These are phyloP conservation scores for Rhopilema esculentum DNA, from an alignment of 30 jellyfish, hydroid and myxozoan species.

Conservation along the genomic window DNA sequence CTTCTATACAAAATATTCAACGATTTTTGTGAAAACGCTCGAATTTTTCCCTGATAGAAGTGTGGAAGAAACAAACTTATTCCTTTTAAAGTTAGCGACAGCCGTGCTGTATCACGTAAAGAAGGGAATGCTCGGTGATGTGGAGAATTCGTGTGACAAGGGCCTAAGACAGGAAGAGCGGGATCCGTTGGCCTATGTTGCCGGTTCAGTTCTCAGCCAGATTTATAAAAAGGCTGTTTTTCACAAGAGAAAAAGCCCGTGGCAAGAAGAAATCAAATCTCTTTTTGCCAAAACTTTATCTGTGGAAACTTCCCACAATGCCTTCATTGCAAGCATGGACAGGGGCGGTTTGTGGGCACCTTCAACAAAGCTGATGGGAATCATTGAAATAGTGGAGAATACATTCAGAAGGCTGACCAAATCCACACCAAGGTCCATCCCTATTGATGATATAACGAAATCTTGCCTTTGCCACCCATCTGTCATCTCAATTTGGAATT, in stretches of 20 bases:
- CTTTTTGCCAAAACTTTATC: slow-evolving; percentile 1
- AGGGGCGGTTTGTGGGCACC: slow-evolving; percentile 48
- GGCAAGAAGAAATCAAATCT: slow-evolving; percentile 23
- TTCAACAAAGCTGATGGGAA: slow-evolving; percentile 15
- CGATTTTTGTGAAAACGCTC: too few relatives aligned
- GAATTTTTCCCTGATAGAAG: too few relatives aligned
- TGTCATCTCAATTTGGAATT: slow-evolving; percentile 4
- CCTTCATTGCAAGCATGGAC: slow-evolving; percentile 17
- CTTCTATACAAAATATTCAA: too few relatives aligned
- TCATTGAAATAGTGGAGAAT: slow-evolving; percentile 19
- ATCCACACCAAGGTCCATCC: slow-evolving; percentile 14
- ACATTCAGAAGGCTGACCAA: slow-evolving; percentile 7
- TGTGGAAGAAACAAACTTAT: too few relatives aligned
- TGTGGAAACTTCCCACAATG: not conserved
- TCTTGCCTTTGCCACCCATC: slow-evolving; percentile 12
- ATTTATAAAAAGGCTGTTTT: slow-evolving; percentile 30
- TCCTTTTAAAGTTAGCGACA: too few relatives aligned
- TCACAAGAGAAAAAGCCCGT: slow-evolving; percentile 24
- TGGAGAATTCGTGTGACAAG: not conserved
- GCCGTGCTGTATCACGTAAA: too few relatives aligned
- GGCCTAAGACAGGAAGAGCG: slow-evolving; percentile 22
- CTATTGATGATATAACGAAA: slow-evolving; percentile 12
- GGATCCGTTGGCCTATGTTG: slow-evolving; percentile 52
- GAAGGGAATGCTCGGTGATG: too few relatives aligned
- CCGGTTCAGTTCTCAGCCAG: slow-evolving; percentile 39